Base-by-base conservation (phyloP, 2,113 vertebrate genomes). In the Gymnarchus niloticus region DNA sequence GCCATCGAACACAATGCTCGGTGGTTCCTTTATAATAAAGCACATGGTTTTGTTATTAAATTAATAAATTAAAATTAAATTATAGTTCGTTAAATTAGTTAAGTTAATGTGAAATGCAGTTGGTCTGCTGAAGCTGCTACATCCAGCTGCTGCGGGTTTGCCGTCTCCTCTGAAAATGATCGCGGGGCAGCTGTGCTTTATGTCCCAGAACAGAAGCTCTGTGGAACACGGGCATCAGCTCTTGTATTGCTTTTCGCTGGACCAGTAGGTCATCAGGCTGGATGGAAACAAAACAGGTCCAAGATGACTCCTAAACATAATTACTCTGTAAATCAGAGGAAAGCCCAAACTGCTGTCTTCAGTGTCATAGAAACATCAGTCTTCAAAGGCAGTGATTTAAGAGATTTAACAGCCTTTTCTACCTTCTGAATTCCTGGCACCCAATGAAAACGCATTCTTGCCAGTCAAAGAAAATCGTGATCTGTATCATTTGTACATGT, bases 21-120 rank as follows among this genome's bases (percentile, higher is more conserved):
- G 12, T 37, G 21, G 52, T 83, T 17, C 41, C 57, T 56, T 56
- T 56, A 17, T 54, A 12, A 73, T 51, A 19, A 81, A 10, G 25
- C 12, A 51, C 0, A 5, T 1, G 44, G 23, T 46, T 46, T 80
- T 23, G 28, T 6, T 49, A 14, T 49, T 48, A 83, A 21, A 61
- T 61, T 0, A 84, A 84, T 61, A 49, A 65, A 33, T 46, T 84
- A 61, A 84, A 84, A 10, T 65, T 84, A 84, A 49, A 65, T 65
- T 81, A 83, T 5, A 46, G n/a, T n/a, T n/a, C n/a, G n/a, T 17
- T 6, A 73, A 4, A 8, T 65, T 65, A 83, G 37, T 83, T 83
- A 83, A 83, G 49, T 83, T 57, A 83, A 83, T 56, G 23, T 23
- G 77, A 51, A 59, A 23, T n/a, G n/a, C 41, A 48, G 44, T 2